Conservation (phyloP, 1,140 invertebrate species). For the Microplitis demolitor region DNA sequence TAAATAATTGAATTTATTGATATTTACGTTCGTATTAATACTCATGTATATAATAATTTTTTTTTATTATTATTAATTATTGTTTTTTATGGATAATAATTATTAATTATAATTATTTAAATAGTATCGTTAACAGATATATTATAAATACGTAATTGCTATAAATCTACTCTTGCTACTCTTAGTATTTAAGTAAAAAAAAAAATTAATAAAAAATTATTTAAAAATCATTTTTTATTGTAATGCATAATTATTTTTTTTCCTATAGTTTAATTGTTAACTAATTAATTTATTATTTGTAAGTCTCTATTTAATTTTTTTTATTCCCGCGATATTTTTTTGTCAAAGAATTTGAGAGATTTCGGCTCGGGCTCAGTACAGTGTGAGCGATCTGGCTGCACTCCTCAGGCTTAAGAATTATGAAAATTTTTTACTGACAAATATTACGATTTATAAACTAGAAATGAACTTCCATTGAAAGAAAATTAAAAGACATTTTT, state of each 20-base stretch:
- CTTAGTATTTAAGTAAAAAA: constrained; percentile 23
- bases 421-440: too few species aligned
- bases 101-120: constrained; percentile 23
- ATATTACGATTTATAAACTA: too few species aligned
- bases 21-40: constrained; percentile 13
- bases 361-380: too few species aligned
- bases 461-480: too few species aligned
- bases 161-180: constrained; percentile 28
- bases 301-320: too few species aligned
- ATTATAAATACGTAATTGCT: constrained; percentile 22
- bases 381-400: too few species aligned
- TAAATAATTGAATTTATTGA: neutral
- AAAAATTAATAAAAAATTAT: constrained; percentile 8
- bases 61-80: constrained; percentile 21
- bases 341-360: too few species aligned
- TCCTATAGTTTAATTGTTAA: too few species aligned
- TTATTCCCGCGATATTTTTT: too few species aligned
- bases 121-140: constrained; percentile 6
- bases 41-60: constrained; percentile 25
- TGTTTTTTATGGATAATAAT: constrained; percentile 19
- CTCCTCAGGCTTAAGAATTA: too few species aligned
- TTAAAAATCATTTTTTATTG: constrained; percentile 6
- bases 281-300: too few species aligned
- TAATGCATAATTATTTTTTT: neutral
- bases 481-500: too few species aligned